Evolutionary conservation across 2,113 vertebrate species (phyloP), one percentile per base, ranked within the genome.

Genomic region (Rhabdornis inornatus): DNA sequence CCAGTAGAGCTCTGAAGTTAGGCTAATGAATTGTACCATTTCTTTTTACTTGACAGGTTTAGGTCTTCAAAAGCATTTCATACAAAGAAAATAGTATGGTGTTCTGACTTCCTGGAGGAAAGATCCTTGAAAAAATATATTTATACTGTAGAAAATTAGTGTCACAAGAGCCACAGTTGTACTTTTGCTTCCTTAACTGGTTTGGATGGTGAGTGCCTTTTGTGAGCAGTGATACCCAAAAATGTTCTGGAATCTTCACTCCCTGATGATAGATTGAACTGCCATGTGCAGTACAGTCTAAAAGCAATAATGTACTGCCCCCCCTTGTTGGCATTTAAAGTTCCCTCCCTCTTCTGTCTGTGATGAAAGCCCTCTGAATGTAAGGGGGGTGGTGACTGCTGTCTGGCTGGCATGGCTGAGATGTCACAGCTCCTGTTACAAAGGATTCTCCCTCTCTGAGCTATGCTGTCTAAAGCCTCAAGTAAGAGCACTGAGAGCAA

Each of bases 361-460:
- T 55, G 92, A 84, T 81, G 79, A 91, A 96, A 95, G 81, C 39
- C 40, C 55, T 94, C 52, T 72, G 83, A 93, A 77, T 69, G 72
- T 65, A 30, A 42, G 71, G 40, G 33, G 13, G 78, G 25, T 70
- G 17, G 10, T 35, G 64, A 11, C 52, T 64, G 75, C 92, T 96
- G 83, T 30, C 82, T 70, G 31, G 84, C 82, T 61, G 25, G 79
- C 82, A 90, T 86, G 94, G 82, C 88, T 92, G 94, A 61, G 79
- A 84, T 96, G 76, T 93, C 92, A 52, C 92, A 90, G 94, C 87
- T 94, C 89, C 65, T 96, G 60, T 97, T 97, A 96, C 96, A 96
- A 96, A 96, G 92, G 75, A 50, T 93, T 94, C 68, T 96, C 85
- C 83, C 72, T 77, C 83, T 93, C 90, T 56, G 47, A 92, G 78